Evolutionary conservation across 2,797 vertebrate species (phyloP).

Genomic region (Paguma larvata): DNA sequence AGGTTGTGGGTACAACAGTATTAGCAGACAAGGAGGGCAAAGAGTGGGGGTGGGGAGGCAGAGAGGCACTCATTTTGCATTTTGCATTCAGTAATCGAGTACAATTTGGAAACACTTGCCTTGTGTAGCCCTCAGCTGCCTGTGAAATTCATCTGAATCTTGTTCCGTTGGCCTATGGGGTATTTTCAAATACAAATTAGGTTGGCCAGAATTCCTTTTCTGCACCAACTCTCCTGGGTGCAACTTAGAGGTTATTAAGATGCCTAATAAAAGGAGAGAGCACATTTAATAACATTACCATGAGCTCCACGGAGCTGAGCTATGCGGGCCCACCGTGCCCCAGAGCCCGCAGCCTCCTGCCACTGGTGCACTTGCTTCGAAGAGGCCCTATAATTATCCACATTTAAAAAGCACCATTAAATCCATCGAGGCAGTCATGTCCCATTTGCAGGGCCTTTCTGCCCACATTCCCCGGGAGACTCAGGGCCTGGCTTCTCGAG

Average conservation of each 20-base stretch:
- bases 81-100: conserved; percentile 73
- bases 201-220: conserved; percentile 89
- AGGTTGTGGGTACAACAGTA: not conserved
- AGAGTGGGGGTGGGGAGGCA: not conserved
- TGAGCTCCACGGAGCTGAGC: conserved; percentile 85
- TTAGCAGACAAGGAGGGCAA: conserved; percentile 25
- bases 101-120: conserved; percentile 80
- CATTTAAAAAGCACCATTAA: conserved; percentile 81
- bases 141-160: conserved; percentile 89
- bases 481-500: conserved; percentile 1
- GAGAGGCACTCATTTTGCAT: conserved; percentile 72
- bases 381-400: conserved; percentile 81
- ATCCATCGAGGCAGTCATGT: conserved; percentile 70
- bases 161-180: conserved; percentile 89
- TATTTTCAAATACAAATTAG: conserved; percentile 91
- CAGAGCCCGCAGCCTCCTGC: conserved; percentile 79
- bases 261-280: conserved; percentile 91
- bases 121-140: conserved; percentile 80
- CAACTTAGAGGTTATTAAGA: conserved; percentile 92
- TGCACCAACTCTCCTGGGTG: conserved; percentile 88
- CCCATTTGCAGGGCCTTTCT: conserved; percentile 72
- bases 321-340: conserved; percentile 83
- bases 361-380: conserved; percentile 82
- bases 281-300: conserved; percentile 91
- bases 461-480: conserved; percentile 66